phyloP scores from a whole-genome alignment of 2,797 vertebrate genomes.

The Acrossocheilus fasciatus region DNA sequence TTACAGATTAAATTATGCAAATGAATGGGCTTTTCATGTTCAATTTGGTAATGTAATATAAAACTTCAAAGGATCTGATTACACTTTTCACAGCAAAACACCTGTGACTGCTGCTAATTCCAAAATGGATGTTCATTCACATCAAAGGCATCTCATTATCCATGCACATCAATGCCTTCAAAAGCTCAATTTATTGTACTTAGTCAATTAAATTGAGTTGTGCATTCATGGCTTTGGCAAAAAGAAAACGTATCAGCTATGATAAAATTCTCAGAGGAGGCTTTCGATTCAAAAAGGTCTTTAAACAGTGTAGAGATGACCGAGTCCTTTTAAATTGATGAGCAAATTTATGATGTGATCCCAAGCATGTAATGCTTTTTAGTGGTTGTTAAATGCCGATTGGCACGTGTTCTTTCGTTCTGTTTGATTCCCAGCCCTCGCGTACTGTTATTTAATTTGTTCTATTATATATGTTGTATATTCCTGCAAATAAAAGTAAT shows the following conservation, averaged over 20 bases:
- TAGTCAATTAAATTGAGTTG: constrained; percentile 73
- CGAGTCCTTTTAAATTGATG: constrained; percentile 23
- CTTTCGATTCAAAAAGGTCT: constrained; percentile 55
- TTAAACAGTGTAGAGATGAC: constrained; percentile 18
- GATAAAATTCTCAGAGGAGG: constrained; percentile 67
- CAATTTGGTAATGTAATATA: constrained; percentile 61
- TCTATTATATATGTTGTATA: background rate
- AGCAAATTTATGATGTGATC: constrained; percentile 39
- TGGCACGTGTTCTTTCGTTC: background rate
- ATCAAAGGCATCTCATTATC: constrained; percentile 83
- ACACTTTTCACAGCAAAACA: constrained; percentile 79
- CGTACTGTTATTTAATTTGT: background rate
- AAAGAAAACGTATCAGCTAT: constrained; percentile 64
- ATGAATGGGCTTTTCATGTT: constrained; percentile 69
- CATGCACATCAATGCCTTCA: constrained; percentile 76
- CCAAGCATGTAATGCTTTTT: constrained; percentile 39
- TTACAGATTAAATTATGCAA: constrained; percentile 65
- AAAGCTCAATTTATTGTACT: constrained; percentile 76
- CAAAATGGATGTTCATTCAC: constrained; percentile 83
- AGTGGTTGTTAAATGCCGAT: constrained; percentile 47
- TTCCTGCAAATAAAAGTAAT: background rate
- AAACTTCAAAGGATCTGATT: constrained; percentile 75
- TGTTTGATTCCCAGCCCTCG: background rate
- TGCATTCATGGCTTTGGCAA: constrained; percentile 70
- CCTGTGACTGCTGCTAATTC: constrained; percentile 82